phyloP scores from a whole-genome alignment of 2,888 invertebrate species.

The Taenaris catops region DNA sequence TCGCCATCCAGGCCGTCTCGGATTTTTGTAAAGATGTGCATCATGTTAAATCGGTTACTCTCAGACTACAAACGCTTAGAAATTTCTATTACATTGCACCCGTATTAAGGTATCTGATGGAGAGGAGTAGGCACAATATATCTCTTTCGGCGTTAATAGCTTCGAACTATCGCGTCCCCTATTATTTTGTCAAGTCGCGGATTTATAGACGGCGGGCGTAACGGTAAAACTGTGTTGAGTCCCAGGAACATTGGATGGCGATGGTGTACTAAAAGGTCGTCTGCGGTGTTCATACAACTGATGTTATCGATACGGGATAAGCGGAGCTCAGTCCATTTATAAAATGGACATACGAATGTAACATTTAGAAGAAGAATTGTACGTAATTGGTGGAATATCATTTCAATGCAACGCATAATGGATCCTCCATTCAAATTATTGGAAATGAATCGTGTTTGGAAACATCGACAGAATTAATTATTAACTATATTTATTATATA shows the following conservation, averaged over 20 bases:
- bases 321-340: conserved; percentile 26
- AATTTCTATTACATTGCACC: conserved; percentile 48
- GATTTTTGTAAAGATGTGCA: too few relatives aligned
- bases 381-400: conserved; percentile 1
- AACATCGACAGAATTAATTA: too few relatives aligned
- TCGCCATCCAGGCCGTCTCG: too few relatives aligned
- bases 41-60: too few relatives aligned
- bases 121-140: conserved; percentile 70
- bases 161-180: conserved; percentile 65
- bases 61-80: conserved; percentile 13
- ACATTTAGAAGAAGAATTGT: conserved; percentile 17
- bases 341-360: conserved; percentile 23
- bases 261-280: conserved; percentile 43
- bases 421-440: too few relatives aligned
- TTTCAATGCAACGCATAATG: neutral
- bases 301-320: conserved; percentile 28
- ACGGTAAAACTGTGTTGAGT: conserved; percentile 52
- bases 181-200: conserved; percentile 76
- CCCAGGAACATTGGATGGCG: conserved; percentile 35
- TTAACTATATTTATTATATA: too few relatives aligned
- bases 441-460: neutral
- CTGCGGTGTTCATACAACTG: conserved; percentile 30
- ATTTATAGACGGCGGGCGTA: conserved; percentile 70
- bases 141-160: conserved; percentile 76
- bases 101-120: conserved; percentile 77